Percentiles rank a stretch among this genome's conserved stretches.
Evolutionary conservation across 2,888 invertebrate species (phyloP).

Genomic region (Morpho achilles): DNA sequence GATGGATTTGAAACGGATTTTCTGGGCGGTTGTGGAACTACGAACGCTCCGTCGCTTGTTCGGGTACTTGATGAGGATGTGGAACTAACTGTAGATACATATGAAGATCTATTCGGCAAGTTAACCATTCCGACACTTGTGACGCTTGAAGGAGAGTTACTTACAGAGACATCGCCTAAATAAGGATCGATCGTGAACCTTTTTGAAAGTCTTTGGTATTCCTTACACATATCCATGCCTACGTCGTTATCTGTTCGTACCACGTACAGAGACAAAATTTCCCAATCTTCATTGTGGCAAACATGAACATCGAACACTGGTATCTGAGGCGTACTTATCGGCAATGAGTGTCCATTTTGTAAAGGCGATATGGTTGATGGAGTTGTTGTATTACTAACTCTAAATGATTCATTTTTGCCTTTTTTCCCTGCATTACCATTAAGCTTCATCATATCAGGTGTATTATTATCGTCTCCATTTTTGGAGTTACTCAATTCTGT

Average conservation of each 20-base stretch:
- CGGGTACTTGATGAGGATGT: constrained; percentile 61
- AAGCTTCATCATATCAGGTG: constrained; percentile 61
- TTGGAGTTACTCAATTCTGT: constrained; percentile 46
- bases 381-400: constrained; percentile 62
- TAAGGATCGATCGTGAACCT: constrained; percentile 70
- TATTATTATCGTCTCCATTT: constrained; percentile 49
- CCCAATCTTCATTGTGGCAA: constrained; percentile 66
- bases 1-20: constrained; percentile 61
- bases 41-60: constrained; percentile 71
- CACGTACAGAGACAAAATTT: constrained; percentile 65
- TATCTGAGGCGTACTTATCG: constrained; percentile 57
- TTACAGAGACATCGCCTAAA: constrained; percentile 62
- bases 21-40: constrained; percentile 70
- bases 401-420: constrained; percentile 59
- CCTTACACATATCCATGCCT: constrained; percentile 69
- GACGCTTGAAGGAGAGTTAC: constrained; percentile 69
- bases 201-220: constrained; percentile 71
- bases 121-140: constrained; percentile 68
- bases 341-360: constrained; percentile 67
- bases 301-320: constrained; percentile 69
- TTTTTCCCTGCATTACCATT: constrained; percentile 48
- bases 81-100: constrained; percentile 65
- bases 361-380: constrained; percentile 72
- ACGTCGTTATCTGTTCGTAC: constrained; percentile 68
- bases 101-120: constrained; percentile 63